Conservation (phyloP, 2,113 vertebrate species). For the Erythrocercus mccallii region DNA sequence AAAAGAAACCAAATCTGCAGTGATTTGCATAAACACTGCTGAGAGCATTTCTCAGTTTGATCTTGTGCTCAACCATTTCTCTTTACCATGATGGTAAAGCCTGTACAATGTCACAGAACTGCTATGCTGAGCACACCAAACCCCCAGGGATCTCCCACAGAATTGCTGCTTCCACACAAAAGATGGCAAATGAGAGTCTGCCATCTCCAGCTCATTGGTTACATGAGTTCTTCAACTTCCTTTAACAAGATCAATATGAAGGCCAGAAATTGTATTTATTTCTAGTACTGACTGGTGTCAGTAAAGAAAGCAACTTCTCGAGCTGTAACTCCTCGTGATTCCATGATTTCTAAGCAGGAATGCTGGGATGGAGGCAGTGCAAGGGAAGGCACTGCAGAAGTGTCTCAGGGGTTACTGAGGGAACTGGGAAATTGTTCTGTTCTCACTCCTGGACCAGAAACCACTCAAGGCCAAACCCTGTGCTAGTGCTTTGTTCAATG, state of each 20-base stretch:
- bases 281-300: background rate
- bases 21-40: slow-evolving; percentile 51
- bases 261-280: slow-evolving; percentile 11
- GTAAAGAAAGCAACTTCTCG: slow-evolving; percentile 25
- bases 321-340: background rate
- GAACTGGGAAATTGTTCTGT: slow-evolving; percentile 16
- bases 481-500: slow-evolving; percentile 62
- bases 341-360: background rate
- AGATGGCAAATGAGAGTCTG: slow-evolving; percentile 5
- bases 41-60: slow-evolving; percentile 52
- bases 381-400: background rate
- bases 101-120: background rate
- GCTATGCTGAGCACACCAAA: background rate
- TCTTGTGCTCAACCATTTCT: slow-evolving; percentile 53
- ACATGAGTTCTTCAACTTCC: background rate
- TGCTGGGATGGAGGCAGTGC: background rate
- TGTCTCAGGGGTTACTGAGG: background rate
- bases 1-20: slow-evolving; percentile 46
- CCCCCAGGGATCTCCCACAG: slow-evolving; percentile 24
- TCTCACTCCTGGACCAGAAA: slow-evolving; percentile 31
- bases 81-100: slow-evolving; percentile 43
- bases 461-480: slow-evolving; percentile 52
- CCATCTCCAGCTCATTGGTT: slow-evolving; percentile 1
- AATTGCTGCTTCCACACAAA: slow-evolving; percentile 19
- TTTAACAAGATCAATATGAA: background rate